Conservation (phyloP, 1,140 invertebrate genomes). For the Papilio xuthus region DNA sequence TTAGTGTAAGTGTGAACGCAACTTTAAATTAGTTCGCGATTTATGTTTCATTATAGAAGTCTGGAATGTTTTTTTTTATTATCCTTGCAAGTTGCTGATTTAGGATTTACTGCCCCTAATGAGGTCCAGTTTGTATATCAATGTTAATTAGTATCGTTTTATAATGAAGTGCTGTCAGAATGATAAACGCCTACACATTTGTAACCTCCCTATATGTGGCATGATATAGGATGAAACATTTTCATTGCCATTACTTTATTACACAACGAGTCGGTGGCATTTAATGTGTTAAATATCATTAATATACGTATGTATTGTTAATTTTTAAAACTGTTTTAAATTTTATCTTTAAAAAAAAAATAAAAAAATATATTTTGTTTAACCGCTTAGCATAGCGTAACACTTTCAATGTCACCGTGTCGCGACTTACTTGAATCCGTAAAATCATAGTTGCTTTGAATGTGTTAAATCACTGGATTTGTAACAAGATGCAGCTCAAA, state of each 20-base stretch:
- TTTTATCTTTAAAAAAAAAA: no score
- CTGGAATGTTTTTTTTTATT: slow-evolving; percentile 1
- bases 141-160: background rate
- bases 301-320: no score
- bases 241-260: no score
- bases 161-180: slow-evolving; percentile 16
- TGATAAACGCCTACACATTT: background rate
- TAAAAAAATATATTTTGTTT: no score
- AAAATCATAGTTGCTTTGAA: background rate
- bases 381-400: no score
- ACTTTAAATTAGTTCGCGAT: background rate
- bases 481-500: background rate
- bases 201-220: background rate
- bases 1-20: background rate
- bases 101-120: slow-evolving; percentile 5
- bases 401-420: no score
- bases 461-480: background rate
- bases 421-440: background rate
- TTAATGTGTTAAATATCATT: no score
- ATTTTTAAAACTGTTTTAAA: no score
- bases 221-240: no score
- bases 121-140: slow-evolving; percentile 1
- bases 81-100: slow-evolving; percentile 1
- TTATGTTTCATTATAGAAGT: background rate
- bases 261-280: no score